These are phyloP conservation scores for Grallaria varia DNA, from an alignment of 2,113 vertebrate species.

Conservation along the genomic window DNA sequence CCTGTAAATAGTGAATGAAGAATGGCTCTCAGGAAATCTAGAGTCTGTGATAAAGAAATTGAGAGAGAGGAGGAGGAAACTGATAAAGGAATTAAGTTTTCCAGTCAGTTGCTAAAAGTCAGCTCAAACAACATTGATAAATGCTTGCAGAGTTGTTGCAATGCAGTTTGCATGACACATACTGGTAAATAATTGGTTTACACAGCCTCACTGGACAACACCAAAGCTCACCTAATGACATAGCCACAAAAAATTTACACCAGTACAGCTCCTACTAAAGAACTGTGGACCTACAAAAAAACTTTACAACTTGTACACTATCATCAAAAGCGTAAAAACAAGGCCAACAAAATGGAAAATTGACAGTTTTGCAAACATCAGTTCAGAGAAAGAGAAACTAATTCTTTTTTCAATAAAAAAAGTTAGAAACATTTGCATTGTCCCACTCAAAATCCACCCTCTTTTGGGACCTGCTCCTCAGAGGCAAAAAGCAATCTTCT, in stretches of 20 bases:
- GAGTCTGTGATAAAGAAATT: neutral
- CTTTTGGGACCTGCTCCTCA: neutral
- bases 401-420: neutral
- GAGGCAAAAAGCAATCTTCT: neutral
- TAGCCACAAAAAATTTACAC: neutral
- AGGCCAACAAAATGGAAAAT: neutral
- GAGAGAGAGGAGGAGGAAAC: neutral
- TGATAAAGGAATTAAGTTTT: neutral
- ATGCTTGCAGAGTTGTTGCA: neutral
- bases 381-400: neutral
- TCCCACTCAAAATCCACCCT: neutral
- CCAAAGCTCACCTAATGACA: neutral
- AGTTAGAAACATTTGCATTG: neutral
- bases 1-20: neutral
- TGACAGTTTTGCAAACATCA: neutral
- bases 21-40: neutral
- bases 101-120: neutral
- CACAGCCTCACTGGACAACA: neutral
- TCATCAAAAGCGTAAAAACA: neutral
- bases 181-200: neutral
- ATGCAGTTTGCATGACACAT: neutral
- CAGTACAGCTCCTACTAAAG: neutral
- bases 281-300: neutral
- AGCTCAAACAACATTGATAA: neutral
- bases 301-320: neutral